Conservation (phyloP, 2,797 vertebrate genomes). For the Poeciliopsis infans region DNA sequence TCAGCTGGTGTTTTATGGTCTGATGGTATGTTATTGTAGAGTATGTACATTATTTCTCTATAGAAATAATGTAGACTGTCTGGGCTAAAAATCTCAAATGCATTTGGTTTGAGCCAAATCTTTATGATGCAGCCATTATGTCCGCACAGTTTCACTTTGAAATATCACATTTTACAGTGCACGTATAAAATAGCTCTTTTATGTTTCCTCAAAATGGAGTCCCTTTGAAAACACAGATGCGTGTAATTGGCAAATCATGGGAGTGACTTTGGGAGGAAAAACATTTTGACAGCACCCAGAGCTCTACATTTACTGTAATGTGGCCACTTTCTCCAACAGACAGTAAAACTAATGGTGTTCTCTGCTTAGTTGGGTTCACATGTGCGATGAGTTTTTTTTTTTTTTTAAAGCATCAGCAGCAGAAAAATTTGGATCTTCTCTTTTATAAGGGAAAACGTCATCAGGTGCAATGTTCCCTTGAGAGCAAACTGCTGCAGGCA, state of each 20-base stretch:
- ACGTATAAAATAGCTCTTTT: constrained; percentile 70
- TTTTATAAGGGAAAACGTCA: constrained; percentile 17
- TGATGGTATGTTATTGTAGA: constrained; percentile 56
- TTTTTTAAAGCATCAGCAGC: constrained; percentile 19
- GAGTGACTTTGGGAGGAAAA: constrained; percentile 66
- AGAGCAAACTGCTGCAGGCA: constrained; percentile 29
- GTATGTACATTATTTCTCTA: constrained; percentile 30
- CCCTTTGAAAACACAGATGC: constrained; percentile 77
- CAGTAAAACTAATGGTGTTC: constrained; percentile 66
- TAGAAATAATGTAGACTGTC: constrained; percentile 26
- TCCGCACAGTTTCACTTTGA: constrained; percentile 67
- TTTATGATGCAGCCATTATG: constrained; percentile 66
- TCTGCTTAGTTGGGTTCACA: constrained; percentile 58
- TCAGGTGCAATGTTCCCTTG: constrained; percentile 17
- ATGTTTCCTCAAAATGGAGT: constrained; percentile 69
- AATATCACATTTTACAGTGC: constrained; percentile 74
- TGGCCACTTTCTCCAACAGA: constrained; percentile 62
- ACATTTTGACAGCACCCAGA: constrained; percentile 70
- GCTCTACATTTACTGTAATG: constrained; percentile 58
- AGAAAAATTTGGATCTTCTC: constrained; percentile 20
- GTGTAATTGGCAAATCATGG: constrained; percentile 74
- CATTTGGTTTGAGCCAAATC: constrained; percentile 49
- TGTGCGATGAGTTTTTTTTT: constrained; percentile 42
- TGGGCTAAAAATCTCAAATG: constrained; percentile 43
- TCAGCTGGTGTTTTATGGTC: constrained; percentile 45